Evolutionary conservation across 2,113 vertebrate genomes (phyloP).

Genomic region (Clarias batrachus): DNA sequence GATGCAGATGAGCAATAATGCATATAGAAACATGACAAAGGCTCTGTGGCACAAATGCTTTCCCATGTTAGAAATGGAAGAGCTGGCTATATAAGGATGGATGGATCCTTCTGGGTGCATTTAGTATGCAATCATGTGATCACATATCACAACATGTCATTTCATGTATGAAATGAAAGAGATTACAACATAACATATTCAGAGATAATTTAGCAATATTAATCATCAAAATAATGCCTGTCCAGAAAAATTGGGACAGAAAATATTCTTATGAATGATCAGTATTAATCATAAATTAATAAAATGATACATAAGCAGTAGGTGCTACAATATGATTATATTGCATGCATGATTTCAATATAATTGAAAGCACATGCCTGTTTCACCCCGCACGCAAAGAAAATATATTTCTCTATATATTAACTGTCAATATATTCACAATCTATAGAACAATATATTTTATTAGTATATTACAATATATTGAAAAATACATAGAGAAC

Average conservation of each 20-base stretch:
- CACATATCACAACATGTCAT: not conserved
- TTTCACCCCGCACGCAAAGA: no score
- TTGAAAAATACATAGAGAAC: no score
- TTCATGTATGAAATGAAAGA: not conserved
- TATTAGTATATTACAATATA: no score
- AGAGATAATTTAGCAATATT: not conserved
- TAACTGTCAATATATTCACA: no score
- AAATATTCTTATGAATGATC: not conserved
- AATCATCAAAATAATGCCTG: not conserved
- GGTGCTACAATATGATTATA: not conserved
- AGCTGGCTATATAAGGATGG: slow-evolving; percentile 37
- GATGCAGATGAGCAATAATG: slow-evolving; percentile 43
- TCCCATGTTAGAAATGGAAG: not conserved
- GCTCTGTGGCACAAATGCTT: slow-evolving; percentile 37
- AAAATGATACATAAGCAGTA: not conserved
- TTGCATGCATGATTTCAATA: not conserved
- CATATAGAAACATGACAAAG: slow-evolving; percentile 44
- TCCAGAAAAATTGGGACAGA: not conserved
- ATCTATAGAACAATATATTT: no score
- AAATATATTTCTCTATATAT: no score
- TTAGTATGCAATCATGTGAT: slow-evolving; percentile 46
- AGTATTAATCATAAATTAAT: not conserved
- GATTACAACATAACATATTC: not conserved
- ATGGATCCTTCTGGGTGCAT: not conserved
- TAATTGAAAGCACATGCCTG: no score